phyloP scores from a whole-genome alignment of 1,140 invertebrate species.

The Caerostris extrusa region DNA sequence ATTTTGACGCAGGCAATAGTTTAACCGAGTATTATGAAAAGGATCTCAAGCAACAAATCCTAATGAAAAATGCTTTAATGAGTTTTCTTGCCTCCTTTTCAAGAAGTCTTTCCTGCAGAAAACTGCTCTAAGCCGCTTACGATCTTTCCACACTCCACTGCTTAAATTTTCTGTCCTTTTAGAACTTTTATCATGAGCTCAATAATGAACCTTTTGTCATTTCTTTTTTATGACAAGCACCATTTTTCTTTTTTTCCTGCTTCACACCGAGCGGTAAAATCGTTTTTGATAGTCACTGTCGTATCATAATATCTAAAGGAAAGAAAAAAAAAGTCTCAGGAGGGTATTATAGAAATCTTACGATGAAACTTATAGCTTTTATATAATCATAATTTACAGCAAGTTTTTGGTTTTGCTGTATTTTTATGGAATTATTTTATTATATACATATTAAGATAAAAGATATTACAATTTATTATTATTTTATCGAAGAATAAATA shows the following conservation, averaged over 20 bases:
- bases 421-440: too few relatives aligned
- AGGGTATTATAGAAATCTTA: background rate
- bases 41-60: constrained; percentile 16
- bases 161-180: constrained; percentile 49
- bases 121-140: constrained; percentile 47
- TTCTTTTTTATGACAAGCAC: background rate
- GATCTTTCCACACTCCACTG: constrained; percentile 48
- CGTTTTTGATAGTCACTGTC: background rate
- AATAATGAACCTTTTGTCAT: constrained; percentile 49
- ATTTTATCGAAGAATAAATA: too few relatives aligned
- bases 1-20: background rate
- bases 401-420: too few relatives aligned
- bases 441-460: too few relatives aligned
- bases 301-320: background rate
- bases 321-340: background rate
- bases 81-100: constrained; percentile 47
- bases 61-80: constrained; percentile 47
- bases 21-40: background rate
- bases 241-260: background rate
- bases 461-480: too few relatives aligned
- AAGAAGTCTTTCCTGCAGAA: background rate
- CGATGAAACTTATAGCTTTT: background rate
- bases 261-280: background rate
- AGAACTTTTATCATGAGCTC: constrained; percentile 28
- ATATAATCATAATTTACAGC: background rate